Evolutionary conservation across 2,113 vertebrate genomes (phyloP).

Genomic region (Podocnemis expansa): DNA sequence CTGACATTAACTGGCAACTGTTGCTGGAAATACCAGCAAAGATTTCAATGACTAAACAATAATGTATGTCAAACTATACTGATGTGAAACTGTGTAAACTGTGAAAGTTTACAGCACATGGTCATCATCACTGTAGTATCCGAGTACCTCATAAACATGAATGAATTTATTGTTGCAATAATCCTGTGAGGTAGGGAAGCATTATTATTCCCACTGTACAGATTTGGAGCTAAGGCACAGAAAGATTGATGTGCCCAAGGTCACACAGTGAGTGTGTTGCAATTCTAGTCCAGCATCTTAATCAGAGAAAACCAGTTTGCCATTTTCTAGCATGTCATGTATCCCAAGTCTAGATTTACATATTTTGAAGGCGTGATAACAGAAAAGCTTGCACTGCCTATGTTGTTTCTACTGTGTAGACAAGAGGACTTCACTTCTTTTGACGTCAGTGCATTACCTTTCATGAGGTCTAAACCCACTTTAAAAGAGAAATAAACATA

Average conservation of each 20-base stretch:
- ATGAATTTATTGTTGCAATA: not conserved
- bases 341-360: not conserved
- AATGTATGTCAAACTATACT: not conserved
- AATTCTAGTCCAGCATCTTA: not conserved
- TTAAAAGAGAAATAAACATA: not conserved
- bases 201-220: not conserved
- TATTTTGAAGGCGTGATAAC: not conserved
- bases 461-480: not conserved
- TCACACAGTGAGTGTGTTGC: not conserved
- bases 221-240: not conserved
- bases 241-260: not conserved
- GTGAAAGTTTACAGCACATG: not conserved
- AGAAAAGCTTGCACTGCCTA: not conserved
- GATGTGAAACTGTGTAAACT: too few species aligned
- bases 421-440: not conserved
- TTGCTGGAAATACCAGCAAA: not conserved
- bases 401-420: not conserved
- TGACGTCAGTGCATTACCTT: not conserved
- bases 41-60: not conserved
- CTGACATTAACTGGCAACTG: not conserved
- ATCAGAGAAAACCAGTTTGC: not conserved
- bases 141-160: not conserved
- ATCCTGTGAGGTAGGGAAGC: not conserved
- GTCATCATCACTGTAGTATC: not conserved
- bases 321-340: not conserved